Conservation (phyloP, 2,113 vertebrate species). For the Zosterops lateralis region DNA sequence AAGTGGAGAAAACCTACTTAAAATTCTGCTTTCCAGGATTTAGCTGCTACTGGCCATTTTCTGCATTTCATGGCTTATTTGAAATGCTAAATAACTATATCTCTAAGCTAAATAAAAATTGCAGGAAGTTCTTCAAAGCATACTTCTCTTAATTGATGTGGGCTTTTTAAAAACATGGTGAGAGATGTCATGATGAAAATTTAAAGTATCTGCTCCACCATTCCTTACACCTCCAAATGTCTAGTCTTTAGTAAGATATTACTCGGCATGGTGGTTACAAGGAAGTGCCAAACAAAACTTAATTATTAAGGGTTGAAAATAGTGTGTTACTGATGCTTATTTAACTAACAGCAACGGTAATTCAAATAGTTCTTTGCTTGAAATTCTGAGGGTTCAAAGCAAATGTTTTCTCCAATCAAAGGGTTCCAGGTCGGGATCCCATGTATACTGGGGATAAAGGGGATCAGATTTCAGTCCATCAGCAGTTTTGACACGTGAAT, state of each 20-base stretch:
- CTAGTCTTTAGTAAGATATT: neutral
- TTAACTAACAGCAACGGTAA: neutral
- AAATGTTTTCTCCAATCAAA: neutral
- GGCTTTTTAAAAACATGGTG: neutral
- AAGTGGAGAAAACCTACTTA: neutral
- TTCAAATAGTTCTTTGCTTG: neutral
- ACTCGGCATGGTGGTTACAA: neutral
- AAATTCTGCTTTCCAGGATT: neutral
- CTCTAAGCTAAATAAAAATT: neutral
- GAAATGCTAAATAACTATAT: neutral
- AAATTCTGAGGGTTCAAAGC: neutral
- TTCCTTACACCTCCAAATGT: neutral
- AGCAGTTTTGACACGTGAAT: accelerated
- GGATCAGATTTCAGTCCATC: neutral
- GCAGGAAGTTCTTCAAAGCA: neutral
- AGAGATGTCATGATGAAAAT: neutral
- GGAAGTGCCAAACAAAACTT: neutral
- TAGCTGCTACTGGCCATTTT: neutral
- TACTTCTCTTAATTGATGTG: neutral
- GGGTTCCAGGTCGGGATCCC: neutral
- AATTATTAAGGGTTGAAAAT: neutral
- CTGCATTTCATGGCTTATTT: neutral
- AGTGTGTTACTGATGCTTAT: neutral
- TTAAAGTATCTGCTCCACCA: neutral
- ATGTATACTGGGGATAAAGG: neutral